Evolutionary conservation across 2,797 vertebrate genomes (phyloP), one percentile per base, ranked within the genome.

Genomic region (Megalops cyprinoides): DNA sequence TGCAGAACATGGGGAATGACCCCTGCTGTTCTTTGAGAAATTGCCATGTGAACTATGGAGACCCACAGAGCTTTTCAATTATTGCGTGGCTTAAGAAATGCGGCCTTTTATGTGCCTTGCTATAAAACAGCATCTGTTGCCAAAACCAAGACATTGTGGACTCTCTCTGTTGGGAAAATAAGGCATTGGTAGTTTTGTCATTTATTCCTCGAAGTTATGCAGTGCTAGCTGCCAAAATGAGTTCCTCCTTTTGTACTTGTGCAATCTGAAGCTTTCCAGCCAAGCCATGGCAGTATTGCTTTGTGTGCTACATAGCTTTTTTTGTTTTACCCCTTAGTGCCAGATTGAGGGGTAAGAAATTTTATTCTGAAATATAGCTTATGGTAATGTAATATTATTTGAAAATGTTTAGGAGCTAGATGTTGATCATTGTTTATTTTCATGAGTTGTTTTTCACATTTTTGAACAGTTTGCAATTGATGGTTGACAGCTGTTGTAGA

Each of bases 1-100:
- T 89, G 92, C 90, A 90, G 87, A 89, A 90, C 90, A 89, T 90
- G 82, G 88, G 89, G 85, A 88, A 84, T 85, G 87, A 85, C 87
- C 90, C 90, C 89, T 83, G 78, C 90, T 92, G 90, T 86, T 91
- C 89, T 90, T 91, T 91, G 91, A 93, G 90, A 93, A 91, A 92
- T 94, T 94, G 93, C 93, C 92, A 93, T 93, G 91, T 93, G 93
- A 93, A 94, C 93, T 94, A 91, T 93, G 91, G 93, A 92, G 93
- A 92, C 93, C 93, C 93, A 93, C 92, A 91, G 93, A 89, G 94
- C 92, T 92, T 94, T 94, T 95, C 93, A 94, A 89, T 92, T 90
- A 92, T 91, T 91, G 91, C 88, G 88, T 88, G 88, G 91, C 92
- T 91, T 89, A 91, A 94, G 90, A 93, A 91, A 91, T 84, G 90